phyloP scores from a whole-genome alignment of 1,140 invertebrate species.

The Drosophila tropicalis region DNA sequence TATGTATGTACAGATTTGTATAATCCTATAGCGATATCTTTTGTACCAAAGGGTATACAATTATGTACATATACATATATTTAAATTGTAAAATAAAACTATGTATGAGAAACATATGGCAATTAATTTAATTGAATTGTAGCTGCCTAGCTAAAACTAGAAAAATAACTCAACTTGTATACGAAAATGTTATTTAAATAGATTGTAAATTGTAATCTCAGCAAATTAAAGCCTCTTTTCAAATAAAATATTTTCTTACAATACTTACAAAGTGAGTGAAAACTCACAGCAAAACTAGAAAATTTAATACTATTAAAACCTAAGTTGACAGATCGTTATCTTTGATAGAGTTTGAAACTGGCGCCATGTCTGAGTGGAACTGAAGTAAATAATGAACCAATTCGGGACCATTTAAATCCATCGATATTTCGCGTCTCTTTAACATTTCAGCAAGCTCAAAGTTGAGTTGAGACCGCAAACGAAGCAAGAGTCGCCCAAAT shows the following conservation, averaged over 20 bases:
- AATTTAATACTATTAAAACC: no score
- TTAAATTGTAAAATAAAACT: background rate
- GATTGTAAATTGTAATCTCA: background rate
- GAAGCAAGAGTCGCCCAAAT: conserved; percentile 4
- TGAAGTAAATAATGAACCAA: background rate
- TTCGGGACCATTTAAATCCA: background rate
- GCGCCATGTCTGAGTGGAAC: background rate
- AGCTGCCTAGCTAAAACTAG: no score
- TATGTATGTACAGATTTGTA: background rate
- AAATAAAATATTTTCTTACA: background rate
- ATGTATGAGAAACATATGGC: background rate
- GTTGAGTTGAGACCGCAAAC: conserved; percentile 27
- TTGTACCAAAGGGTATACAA: background rate
- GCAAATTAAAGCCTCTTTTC: background rate
- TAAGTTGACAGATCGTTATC: background rate
- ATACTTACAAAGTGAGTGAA: no score
- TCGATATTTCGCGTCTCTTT: background rate
- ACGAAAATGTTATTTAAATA: no score
- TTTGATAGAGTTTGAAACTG: background rate
- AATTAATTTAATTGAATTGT: background rate
- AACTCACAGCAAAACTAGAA: background rate
- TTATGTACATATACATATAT: background rate
- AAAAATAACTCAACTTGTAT: no score
- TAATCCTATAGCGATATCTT: background rate
- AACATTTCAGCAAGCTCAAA: conserved; percentile 38